Evolutionary conservation across 2,113 vertebrate genomes (phyloP).

Genomic region (Catharus bicknelli): DNA sequence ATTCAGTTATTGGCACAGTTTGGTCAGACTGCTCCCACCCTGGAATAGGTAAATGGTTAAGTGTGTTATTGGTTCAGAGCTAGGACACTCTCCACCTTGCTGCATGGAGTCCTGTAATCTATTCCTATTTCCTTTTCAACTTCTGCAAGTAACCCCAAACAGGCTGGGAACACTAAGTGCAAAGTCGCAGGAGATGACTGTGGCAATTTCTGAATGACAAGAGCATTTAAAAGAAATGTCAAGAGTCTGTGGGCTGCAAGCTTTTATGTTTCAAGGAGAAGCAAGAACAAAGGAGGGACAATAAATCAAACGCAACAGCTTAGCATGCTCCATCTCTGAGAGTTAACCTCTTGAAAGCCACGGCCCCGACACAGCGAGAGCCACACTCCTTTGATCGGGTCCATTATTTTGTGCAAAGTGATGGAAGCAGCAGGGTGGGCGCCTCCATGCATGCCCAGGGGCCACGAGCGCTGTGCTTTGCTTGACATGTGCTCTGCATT

Average conservation of each 20-base stretch:
- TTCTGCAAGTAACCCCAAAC: conserved; percentile 23
- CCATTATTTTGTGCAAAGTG: conserved; percentile 4
- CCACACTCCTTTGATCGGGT: conserved; percentile 29
- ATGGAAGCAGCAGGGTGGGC: conserved; percentile 32
- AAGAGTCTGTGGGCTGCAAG: conserved; percentile 57
- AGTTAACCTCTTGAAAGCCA: conserved; percentile 62
- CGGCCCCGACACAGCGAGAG: background rate
- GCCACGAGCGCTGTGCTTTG: background rate
- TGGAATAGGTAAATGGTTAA: conserved; percentile 27
- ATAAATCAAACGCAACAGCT: conserved; percentile 61
- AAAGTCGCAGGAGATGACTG: conserved; percentile 34
- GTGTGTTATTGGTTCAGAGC: background rate
- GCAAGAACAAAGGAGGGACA: conserved; percentile 65
- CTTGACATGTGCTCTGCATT: conserved; percentile 56
- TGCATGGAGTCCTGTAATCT: background rate
- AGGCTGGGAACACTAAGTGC: conserved; percentile 18
- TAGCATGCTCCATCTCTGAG: conserved; percentile 45
- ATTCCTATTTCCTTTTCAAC: conserved; percentile 21
- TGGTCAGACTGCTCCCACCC: background rate
- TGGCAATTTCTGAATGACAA: conserved; percentile 63
- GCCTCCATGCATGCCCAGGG: background rate
- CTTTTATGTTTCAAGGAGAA: conserved; percentile 71
- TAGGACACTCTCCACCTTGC: conserved; percentile 14
- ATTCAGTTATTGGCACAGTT: background rate
- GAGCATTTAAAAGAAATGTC: conserved; percentile 69